These are phyloP conservation scores for Fringilla coelebs DNA, from an alignment of 2,797 vertebrate species.

Conservation along the genomic window DNA sequence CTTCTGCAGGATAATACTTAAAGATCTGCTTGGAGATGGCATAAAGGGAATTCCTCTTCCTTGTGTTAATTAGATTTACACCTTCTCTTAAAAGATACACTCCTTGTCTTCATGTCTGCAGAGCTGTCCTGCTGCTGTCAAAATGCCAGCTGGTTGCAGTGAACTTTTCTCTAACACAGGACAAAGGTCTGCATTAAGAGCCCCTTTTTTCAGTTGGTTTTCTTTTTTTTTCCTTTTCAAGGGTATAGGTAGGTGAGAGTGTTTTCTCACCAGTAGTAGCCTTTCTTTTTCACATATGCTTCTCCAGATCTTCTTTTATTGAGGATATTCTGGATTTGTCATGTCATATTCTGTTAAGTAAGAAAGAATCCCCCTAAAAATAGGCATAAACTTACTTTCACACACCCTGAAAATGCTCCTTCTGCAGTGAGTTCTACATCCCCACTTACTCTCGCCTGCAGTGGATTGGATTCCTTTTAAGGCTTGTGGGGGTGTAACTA, in stretches of 20 bases:
- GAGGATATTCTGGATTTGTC: background rate
- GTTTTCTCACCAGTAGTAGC: background rate
- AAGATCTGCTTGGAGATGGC: background rate
- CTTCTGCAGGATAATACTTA: background rate
- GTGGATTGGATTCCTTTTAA: background rate
- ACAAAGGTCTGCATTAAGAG: background rate
- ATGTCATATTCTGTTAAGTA: background rate
- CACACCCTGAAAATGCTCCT: background rate
- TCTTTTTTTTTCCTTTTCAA: background rate
- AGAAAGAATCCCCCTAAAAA: background rate
- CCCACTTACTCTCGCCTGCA: background rate
- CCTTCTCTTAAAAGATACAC: background rate
- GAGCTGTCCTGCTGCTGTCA: slow-evolving; percentile 6
- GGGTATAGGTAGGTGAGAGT: background rate
- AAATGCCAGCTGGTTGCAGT: background rate
- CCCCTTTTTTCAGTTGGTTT: background rate
- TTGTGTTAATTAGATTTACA: background rate
- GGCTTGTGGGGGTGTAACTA: background rate
- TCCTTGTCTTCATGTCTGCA: background rate
- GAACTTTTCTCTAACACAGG: background rate
- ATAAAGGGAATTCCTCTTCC: background rate
- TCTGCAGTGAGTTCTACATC: background rate
- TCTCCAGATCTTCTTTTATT: background rate
- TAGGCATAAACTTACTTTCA: background rate
- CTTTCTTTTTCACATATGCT: background rate